Conservation (phyloP, 1,140 invertebrate genomes). For the Chironomus striatipennis region DNA sequence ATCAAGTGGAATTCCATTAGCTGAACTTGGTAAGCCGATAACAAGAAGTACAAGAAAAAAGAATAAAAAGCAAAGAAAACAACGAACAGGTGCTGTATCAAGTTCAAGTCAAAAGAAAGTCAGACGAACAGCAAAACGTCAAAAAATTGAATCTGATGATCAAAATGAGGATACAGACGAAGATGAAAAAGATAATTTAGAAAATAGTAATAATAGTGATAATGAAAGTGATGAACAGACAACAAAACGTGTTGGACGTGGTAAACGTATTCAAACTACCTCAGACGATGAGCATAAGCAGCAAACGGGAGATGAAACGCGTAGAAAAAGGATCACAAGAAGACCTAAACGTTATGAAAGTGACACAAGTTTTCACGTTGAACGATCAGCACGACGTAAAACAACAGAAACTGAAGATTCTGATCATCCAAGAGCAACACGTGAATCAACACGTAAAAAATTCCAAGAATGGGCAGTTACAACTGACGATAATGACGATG, state of each 20-base stretch:
- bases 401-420: background rate
- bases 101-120: constrained; percentile 7
- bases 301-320: constrained; percentile 27
- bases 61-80: background rate
- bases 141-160: background rate
- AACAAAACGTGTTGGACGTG: background rate
- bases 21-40: background rate
- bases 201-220: background rate
- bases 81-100: background rate
- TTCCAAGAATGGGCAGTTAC: constrained; percentile 18
- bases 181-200: background rate
- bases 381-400: constrained; percentile 24
- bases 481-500: constrained; percentile 20
- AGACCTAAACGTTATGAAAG: constrained; percentile 16
- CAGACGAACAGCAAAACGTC: background rate
- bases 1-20: background rate
- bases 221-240: background rate
- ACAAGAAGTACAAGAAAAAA: background rate
- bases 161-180: background rate
- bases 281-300: constrained; percentile 17
- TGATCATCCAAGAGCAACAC: background rate
- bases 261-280: constrained; percentile 29
- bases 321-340: constrained; percentile 25
- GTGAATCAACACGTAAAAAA: background rate
- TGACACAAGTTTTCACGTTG: constrained; percentile 11